phyloP scores from a whole-genome alignment of 1,140 invertebrate genomes.

The Nylanderia fulva region DNA sequence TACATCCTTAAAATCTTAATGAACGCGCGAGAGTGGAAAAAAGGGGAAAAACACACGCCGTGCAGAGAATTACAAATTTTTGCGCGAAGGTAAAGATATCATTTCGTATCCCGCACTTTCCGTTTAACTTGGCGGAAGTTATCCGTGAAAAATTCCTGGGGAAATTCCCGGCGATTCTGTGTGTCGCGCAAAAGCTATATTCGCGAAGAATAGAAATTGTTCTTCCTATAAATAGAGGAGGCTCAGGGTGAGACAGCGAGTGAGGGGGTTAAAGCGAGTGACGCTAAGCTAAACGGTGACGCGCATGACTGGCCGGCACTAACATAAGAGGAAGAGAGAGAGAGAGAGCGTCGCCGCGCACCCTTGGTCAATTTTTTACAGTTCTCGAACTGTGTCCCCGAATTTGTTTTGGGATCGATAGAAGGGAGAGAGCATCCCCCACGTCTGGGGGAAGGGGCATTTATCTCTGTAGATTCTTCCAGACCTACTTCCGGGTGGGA shows the following conservation, averaged over 20 bases:
- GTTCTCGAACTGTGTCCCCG: background rate
- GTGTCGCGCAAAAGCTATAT: background rate
- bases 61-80: too few species aligned
- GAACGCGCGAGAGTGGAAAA: too few species aligned
- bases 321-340: background rate
- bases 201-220: conserved; percentile 21
- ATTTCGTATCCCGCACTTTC: too few species aligned
- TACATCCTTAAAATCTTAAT: too few species aligned
- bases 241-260: background rate
- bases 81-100: too few species aligned
- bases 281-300: conserved; percentile 43
- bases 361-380: conserved; percentile 55
- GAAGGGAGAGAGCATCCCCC: background rate
- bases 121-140: background rate
- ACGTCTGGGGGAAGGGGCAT: background rate
- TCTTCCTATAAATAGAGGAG: conserved; percentile 34
- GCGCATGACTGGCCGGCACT: conserved; percentile 40
- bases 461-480: conserved; percentile 28
- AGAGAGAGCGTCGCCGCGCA: conserved; percentile 35
- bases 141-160: background rate
- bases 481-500: conserved; percentile 23
- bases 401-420: conserved; percentile 60
- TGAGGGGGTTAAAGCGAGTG: conserved; percentile 10
- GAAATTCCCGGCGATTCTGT: background rate
- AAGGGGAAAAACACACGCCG: too few species aligned